Evolutionary conservation across 1,140 invertebrate genomes (phyloP).

Genomic region (Cyphomyrmex costatus): DNA sequence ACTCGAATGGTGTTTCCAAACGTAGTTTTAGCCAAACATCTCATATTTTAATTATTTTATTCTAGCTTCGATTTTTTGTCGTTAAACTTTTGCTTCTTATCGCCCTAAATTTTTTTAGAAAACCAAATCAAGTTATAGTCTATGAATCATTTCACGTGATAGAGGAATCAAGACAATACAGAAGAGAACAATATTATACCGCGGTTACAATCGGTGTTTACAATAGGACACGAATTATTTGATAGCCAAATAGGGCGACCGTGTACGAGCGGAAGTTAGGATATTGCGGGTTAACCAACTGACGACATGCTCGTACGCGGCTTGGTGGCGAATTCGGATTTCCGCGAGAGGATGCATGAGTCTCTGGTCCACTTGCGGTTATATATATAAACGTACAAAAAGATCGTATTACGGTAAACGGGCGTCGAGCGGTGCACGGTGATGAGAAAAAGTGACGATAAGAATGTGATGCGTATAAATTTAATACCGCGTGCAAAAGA

Average conservation of each 20-base stretch:
- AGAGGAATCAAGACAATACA: background rate
- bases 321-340: slow-evolving; percentile 59
- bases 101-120: background rate
- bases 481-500: background rate
- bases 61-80: background rate
- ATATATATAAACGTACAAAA: slow-evolving; percentile 40
- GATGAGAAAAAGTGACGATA: slow-evolving; percentile 43
- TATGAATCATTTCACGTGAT: background rate
- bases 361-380: slow-evolving; percentile 37
- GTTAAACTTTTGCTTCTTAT: background rate
- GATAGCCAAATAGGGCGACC: slow-evolving; percentile 53
- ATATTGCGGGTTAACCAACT: slow-evolving; percentile 59
- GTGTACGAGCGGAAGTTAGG: slow-evolving; percentile 48
- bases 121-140: background rate
- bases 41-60: background rate
- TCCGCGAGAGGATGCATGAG: slow-evolving; percentile 27
- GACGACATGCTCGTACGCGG: slow-evolving; percentile 49
- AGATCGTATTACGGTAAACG: slow-evolving; percentile 32
- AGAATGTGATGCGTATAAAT: background rate
- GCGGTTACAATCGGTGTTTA: slow-evolving; percentile 14
- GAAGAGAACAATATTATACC: background rate
- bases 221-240: slow-evolving; percentile 43
- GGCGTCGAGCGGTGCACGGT: background rate
- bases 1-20: too few relatives aligned
- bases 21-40: background rate